Base-by-base conservation (phyloP, 1,140 invertebrate species). In the Temnothorax nylanderi region DNA sequence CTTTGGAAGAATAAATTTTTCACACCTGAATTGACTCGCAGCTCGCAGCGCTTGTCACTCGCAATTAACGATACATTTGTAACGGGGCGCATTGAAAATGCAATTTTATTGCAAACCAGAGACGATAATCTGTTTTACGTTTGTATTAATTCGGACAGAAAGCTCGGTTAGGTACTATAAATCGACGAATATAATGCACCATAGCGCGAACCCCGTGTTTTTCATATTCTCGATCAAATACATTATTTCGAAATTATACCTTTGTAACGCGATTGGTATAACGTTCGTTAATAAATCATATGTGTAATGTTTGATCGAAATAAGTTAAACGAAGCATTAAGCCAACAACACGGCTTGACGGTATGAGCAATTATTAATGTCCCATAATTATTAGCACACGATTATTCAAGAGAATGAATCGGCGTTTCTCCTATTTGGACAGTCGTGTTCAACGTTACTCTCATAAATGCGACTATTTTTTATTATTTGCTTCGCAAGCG, bases 291-390 rank as follows among this genome's bases (percentile, higher is more conserved):
- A 74, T 84, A 62, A 74, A 81, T 81, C 78, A 71, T 71, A 34
- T 13, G 64, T 69, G 26, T 74, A 82, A 62, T 60, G 80, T 84
- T 75, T 75, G 56, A 84, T 84, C 67, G 32, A 75, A 60, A 84
- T 84, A 84, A 84, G 69, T 74, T 74, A 75, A 84, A 75, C 41
- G 69, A 60, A 37, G 41, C 69, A 75, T 84, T 67, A 74, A 84
- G 54, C 69, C 44, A 18, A 41, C 37, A 75, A 62, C 54, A 13
- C 44, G 26, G 26, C 18, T 34, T 80, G 62, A 81, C 64, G 64
- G 13, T 49, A 60, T 21, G 32, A 37, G 47, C 26, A 44, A 81
- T 82, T 84, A 84, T 75, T 72, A 54, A 74, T n/a, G 26, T 60
- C 26, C 32, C 69, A 49, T 84, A 60, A 72, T 75, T 49, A 75